A percentile compares a stretch with the other conserved stretches of the same genome.
Evolutionary conservation across 2,888 invertebrate genomes (phyloP).

Genomic region (Cryptophagus acutangulus): DNA sequence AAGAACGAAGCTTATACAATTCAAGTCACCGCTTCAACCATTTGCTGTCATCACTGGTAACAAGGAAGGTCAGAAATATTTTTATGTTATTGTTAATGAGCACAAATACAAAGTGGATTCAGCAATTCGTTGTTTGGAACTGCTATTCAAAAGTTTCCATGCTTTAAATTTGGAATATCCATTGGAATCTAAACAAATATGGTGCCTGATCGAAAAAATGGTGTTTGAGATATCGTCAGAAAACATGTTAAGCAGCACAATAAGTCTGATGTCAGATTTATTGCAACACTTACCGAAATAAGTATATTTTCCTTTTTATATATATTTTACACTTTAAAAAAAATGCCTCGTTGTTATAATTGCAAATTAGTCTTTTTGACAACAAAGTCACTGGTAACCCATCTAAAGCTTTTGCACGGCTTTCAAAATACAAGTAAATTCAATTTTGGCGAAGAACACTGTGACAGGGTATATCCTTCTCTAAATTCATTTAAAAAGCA

Average conservation of each 20-base stretch:
- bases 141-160: too few species aligned
- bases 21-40: neutral
- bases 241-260: too few species aligned
- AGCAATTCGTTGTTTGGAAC: neutral
- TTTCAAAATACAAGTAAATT: neutral
- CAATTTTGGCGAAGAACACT: neutral
- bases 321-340: too few species aligned
- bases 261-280: too few species aligned
- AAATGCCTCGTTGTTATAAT: neutral
- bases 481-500: slow-evolving; percentile 1
- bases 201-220: neutral
- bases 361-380: neutral
- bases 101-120: neutral
- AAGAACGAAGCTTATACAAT: neutral
- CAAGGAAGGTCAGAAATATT: neutral
- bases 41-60: neutral
- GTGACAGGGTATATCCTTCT: neutral
- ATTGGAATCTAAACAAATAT: neutral
- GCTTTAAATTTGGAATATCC: neutral
- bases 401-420: neutral
- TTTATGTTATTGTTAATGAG: neutral
- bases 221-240: too few species aligned
- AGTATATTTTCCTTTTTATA: too few species aligned
- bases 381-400: neutral
- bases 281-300: too few species aligned